Evolutionary conservation across 2,113 vertebrate genomes (phyloP).

Genomic region (Puntigrus tetrazona): DNA sequence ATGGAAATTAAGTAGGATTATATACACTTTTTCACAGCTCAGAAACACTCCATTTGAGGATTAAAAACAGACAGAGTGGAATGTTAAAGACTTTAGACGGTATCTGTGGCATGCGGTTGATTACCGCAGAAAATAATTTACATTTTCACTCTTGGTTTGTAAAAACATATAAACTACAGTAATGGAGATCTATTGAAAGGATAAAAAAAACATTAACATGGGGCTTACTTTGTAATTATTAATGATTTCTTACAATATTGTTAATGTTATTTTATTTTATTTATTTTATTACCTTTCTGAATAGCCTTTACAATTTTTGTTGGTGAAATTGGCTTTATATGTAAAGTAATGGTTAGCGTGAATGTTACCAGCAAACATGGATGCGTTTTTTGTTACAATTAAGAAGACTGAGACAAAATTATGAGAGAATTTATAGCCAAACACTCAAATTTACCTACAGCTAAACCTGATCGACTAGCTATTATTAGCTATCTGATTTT

Average conservation of each 20-base stretch:
- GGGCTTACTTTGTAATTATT: too few species aligned
- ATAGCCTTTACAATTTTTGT: not conserved
- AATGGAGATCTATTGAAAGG: not conserved
- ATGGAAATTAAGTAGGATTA: slow-evolving; percentile 36
- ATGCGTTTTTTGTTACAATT: not conserved
- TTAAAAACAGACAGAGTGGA: slow-evolving; percentile 2
- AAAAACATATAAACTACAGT: not conserved
- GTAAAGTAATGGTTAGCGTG: not conserved
- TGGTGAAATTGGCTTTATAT: not conserved
- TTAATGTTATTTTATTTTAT: too few species aligned
- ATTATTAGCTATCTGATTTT: not conserved
- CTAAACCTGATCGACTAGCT: not conserved
- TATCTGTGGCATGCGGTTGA: not conserved
- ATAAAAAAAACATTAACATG: too few species aligned
- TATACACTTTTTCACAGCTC: slow-evolving; percentile 22
- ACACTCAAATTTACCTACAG: not conserved
- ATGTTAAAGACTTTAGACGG: not conserved
- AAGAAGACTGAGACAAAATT: too few species aligned
- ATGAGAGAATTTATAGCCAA: too few species aligned
- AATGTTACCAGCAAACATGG: not conserved
- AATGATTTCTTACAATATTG: too few species aligned
- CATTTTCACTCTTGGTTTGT: slow-evolving; percentile 5
- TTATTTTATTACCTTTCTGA: too few species aligned
- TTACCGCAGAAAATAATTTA: not conserved
- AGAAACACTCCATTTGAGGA: slow-evolving; percentile 28